Conservation (phyloP, 23 tunicate species). For the Corella eumyota region DNA sequence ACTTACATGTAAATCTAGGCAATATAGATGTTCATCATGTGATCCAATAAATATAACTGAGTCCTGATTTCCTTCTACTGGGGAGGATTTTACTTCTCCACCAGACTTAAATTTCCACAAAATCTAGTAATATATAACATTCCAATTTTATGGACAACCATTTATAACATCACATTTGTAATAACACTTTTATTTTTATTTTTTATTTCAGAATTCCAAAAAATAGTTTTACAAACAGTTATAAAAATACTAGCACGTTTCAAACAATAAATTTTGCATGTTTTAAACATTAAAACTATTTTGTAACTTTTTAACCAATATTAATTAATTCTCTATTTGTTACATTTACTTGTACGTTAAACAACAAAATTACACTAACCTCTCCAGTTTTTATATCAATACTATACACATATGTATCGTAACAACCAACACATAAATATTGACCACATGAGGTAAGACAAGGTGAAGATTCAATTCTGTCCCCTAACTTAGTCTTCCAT, state of each 20-base stretch:
- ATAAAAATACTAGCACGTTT: too few species aligned
- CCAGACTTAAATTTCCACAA: conserved; percentile 78
- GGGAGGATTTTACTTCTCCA: conserved; percentile 72
- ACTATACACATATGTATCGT: conserved; percentile 45
- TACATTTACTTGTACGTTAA: too few species aligned
- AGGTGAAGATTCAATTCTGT: conserved; percentile 80
- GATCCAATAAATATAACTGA: conserved; percentile 48
- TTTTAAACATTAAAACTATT: too few species aligned
- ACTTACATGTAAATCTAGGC: conserved; percentile 54
- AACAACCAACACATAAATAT: conserved; percentile 65
- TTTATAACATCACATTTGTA: too few species aligned
- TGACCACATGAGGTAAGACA: conserved; percentile 35
- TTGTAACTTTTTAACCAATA: too few species aligned
- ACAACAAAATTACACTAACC: conserved; percentile 3
- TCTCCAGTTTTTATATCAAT: conserved; percentile 20
- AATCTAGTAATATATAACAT: conserved; percentile 27
- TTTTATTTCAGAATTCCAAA: too few species aligned
- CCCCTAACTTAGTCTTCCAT: conserved; percentile 48
- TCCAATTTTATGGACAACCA: too few species aligned
- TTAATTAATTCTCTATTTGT: too few species aligned
- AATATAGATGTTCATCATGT: conserved; percentile 71
- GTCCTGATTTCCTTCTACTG: conserved; percentile 29
- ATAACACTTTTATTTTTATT: too few species aligned
- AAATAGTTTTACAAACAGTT: too few species aligned
- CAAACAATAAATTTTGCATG: too few species aligned